Evolutionary conservation across 2,888 invertebrate genomes (phyloP).

Genomic region (Aphidius colemani): DNA sequence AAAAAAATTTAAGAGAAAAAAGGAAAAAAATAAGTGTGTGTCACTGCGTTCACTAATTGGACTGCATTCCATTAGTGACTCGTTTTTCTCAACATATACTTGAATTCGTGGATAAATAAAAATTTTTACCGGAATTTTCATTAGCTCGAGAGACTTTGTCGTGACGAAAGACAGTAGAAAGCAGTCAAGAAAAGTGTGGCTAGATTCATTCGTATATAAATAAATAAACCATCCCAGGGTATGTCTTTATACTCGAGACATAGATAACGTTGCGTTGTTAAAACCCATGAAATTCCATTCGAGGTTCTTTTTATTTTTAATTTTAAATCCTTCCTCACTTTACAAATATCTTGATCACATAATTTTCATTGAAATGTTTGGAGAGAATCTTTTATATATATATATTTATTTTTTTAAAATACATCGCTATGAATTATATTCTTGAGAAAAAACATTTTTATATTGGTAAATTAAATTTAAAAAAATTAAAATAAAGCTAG

Average conservation of each 20-base stretch:
- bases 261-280: conserved; percentile 30
- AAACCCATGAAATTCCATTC: conserved; percentile 35
- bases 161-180: conserved; percentile 42
- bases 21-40: conserved; percentile 34
- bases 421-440: no score
- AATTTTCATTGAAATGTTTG: conserved; percentile 32
- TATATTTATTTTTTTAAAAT: no score
- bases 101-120: conserved; percentile 28
- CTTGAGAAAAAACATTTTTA: no score
- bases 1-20: conserved; percentile 24
- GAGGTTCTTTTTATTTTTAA: conserved; percentile 15
- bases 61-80: conserved; percentile 50
- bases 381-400: no score
- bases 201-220: conserved; percentile 33
- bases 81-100: conserved; percentile 26
- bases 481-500: no score
- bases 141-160: conserved; percentile 50
- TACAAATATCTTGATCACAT: conserved; percentile 38
- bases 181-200: conserved; percentile 19
- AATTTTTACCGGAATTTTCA: conserved; percentile 53
- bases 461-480: no score
- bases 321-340: conserved; percentile 17
- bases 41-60: conserved; percentile 50
- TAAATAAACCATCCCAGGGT: neutral
- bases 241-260: conserved; percentile 7